Evolutionary conservation across 2,113 vertebrate species (phyloP).

Genomic region (Chunga burmeisteri): DNA sequence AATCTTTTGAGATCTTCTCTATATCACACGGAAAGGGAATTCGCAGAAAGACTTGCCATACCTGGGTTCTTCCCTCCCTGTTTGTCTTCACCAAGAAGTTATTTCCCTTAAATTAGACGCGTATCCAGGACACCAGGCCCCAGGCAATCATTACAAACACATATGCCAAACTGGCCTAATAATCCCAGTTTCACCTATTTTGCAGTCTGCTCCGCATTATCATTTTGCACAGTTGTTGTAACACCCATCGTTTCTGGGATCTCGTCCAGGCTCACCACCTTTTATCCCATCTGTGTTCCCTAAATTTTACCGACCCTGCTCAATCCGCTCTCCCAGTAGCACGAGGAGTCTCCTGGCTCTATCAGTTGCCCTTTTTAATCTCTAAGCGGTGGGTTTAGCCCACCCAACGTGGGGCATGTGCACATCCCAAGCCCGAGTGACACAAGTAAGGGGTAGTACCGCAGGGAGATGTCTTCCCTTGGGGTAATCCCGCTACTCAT

Average conservation of each 20-base stretch:
- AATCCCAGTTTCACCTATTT: not conserved
- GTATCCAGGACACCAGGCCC: not conserved
- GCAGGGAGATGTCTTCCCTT: accelerated
- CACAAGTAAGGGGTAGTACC: accelerated
- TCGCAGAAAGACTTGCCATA: not conserved
- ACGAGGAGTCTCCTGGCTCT: not conserved
- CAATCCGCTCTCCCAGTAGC: accelerated
- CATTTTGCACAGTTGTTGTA: not conserved
- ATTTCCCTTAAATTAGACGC: not conserved
- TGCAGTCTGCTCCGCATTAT: not conserved
- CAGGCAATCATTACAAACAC: not conserved
- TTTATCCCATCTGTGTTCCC: not conserved
- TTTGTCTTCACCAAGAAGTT: not conserved
- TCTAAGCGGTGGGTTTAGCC: not conserved
- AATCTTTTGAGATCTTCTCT: not conserved
- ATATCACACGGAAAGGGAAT: not conserved
- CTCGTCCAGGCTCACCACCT: not conserved
- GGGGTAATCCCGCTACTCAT: accelerated
- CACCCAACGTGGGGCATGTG: accelerated
- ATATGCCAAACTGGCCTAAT: not conserved
- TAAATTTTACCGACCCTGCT: not conserved
- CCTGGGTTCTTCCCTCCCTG: not conserved
- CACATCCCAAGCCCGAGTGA: not conserved
- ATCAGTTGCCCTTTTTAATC: not conserved
- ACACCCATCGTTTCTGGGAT: not conserved